Conservation (phyloP, 2,888 invertebrate species). For the Zygogramma bicolorata region DNA sequence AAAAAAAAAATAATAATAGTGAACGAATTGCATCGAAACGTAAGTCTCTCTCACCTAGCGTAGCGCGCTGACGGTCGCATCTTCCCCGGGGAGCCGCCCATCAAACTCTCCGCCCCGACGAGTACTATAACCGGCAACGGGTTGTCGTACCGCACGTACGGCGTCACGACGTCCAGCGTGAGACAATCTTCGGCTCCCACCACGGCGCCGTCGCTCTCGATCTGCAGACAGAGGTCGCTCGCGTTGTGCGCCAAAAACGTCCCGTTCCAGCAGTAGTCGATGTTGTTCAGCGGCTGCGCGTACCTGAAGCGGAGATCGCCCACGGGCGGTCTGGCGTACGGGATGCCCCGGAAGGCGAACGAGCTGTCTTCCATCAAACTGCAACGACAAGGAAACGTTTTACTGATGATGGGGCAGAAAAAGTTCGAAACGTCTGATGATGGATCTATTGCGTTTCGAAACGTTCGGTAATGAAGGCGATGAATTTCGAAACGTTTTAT, state of each 20-base stretch:
- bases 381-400: too few species aligned
- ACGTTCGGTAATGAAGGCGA: too few species aligned
- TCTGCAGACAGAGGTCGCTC: conserved; percentile 78
- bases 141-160: conserved; percentile 81
- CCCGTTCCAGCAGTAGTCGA: conserved; percentile 85
- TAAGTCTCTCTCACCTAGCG: too few species aligned
- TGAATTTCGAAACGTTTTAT: too few species aligned
- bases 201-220: conserved; percentile 74
- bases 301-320: conserved; percentile 78
- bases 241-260: conserved; percentile 77
- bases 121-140: conserved; percentile 87
- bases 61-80: conserved; percentile 81
- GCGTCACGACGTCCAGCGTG: conserved; percentile 85
- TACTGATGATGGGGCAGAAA: too few species aligned
- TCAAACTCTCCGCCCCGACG: conserved; percentile 83
- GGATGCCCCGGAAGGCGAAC: conserved; percentile 85
- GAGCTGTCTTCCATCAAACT: conserved; percentile 80
- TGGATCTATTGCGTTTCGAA: too few species aligned
- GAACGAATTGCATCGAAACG: conserved; percentile 83
- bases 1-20: background rate
- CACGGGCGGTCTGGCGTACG: conserved; percentile 82
- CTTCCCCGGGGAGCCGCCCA: conserved; percentile 80
- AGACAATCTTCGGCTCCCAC: conserved; percentile 86
- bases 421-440: too few species aligned
- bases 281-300: conserved; percentile 75